Base-by-base conservation (phyloP, 1,140 invertebrate species). In the Caenorhabditis brenneri region DNA sequence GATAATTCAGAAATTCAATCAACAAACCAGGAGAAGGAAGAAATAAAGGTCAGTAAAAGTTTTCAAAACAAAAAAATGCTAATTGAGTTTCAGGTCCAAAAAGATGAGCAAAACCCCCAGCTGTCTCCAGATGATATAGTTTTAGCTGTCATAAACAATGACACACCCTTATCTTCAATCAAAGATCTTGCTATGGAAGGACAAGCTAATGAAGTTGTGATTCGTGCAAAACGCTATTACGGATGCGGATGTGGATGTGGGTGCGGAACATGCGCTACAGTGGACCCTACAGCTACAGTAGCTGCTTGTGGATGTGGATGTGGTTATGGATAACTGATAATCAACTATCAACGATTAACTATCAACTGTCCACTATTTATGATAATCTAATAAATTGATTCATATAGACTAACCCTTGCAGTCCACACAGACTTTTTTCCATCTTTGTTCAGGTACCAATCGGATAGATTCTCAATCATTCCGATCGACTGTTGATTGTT, bases 191-290 rank as follows among this genome's bases (percentile, higher is more conserved):
- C 15, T 22, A 22, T 36, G 0, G 65, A 74, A 42, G 65, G 65
- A 19, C 65, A 74, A 27, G n/a, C 36, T 1, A 74, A 74, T 46
- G 33, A 22, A 74, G 65, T 46, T 39, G 65, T 74, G n/a, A 74
- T 74, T 15, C 33, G 65, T 42, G 65, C 65, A 12, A 74, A 74
- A n/a, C 33, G 65, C 1, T 74, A 74, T 31, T 74, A 74, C 24
- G 65, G 65, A 10, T 74, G 65, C n/a, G 65, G 65, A 4, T 74
- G 65, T 15, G 65, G 65, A 33, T 74, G 65, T 74, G 36, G 65
- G 0, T 46, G 58, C 2, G 29, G 29, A 0, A 19, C 3, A 12
- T 65, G 65, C 24, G 65, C 65, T 24, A 42, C 65, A 42, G 10
- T 74, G 22, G 65, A 19, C 24, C 53, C 53, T 12, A 24, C 4